Evolutionary conservation across 2,888 invertebrate species (phyloP).

Genomic region (Drosophila mimica): DNA sequence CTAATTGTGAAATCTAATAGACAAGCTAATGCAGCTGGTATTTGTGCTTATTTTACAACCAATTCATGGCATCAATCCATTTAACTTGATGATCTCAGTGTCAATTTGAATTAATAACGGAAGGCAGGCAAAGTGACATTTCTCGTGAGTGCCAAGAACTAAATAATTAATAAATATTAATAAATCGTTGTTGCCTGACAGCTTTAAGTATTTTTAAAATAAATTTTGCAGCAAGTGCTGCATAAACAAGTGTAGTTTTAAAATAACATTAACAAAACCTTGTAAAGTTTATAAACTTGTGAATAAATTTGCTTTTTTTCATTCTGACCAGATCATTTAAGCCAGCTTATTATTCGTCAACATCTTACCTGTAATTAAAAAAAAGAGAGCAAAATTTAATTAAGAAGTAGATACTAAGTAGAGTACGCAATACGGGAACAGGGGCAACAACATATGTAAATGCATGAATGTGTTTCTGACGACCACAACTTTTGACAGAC

Average conservation of each 20-base stretch:
- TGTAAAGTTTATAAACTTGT: not conserved
- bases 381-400: constrained; percentile 26
- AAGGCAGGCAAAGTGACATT: not conserved
- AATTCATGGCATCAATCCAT: not conserved
- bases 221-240: not conserved
- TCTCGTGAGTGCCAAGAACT: not conserved
- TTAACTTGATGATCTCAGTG: not conserved
- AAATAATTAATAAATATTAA: not conserved
- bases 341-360: constrained; percentile 8
- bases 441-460: constrained; percentile 13
- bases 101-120: not conserved
- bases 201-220: not conserved
- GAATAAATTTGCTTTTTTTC: not conserved
- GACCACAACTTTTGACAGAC: constrained; percentile 52
- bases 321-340: not conserved
- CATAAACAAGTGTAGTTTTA: not conserved
- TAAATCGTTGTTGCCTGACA: not conserved
- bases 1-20: not conserved
- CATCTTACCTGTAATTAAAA: constrained; percentile 70
- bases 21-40: not conserved
- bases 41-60: not conserved
- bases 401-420: constrained; percentile 7
- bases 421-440: not conserved
- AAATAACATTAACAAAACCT: not conserved
- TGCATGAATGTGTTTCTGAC: constrained; percentile 19